Base-by-base conservation (phyloP, 1,140 invertebrate genomes). In the Diuraphis noxia region DNA sequence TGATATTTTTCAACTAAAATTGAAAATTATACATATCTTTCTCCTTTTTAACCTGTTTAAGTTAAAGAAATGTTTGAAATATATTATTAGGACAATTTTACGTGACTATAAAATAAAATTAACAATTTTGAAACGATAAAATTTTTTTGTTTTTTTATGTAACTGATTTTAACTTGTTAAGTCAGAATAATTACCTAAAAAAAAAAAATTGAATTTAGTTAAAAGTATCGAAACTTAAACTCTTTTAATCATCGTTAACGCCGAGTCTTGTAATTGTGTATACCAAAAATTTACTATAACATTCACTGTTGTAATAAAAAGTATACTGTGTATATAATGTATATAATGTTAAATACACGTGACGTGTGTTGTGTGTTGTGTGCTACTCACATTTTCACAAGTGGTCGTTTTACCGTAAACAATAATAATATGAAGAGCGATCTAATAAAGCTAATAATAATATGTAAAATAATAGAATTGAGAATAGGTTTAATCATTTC, bases 371-470 rank as follows among this genome's bases (percentile, higher is more conserved):
- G 38, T 81, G 38, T 81, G 19, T 36, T 77, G 23, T 30, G 23
- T 81, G 79, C 2, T 21, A 13, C 17, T 77, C 9, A 36, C n/a
- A 19, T 81, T 79, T 72, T 23, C 30, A 82, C 25, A 82, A 82
- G 81, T 82, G 81, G 40, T 82, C 25, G 38, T 82, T 82, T 82
- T 40, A 82, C 40, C 40, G 4, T 10, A 25, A 13, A 40, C 21
- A 25, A n/a, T 38, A 38, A 40, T 81, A 81, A 72, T 25, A 38
- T 41, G 81, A 40, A 82, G 38, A 41, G 38, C 23, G 9, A 40
- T 36, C 36, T 81, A 81, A 40, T 81, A 81, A 81, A 40, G 79
- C 36, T 81, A 81, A 40, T 81, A 81, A 81, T 81, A 81, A 25
- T 81, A 40, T 81, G 9, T 38, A 38, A 81, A 40, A 38, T 21